Base-by-base conservation (phyloP, 2,797 vertebrate species). In the Acipenser ruthenus region DNA sequence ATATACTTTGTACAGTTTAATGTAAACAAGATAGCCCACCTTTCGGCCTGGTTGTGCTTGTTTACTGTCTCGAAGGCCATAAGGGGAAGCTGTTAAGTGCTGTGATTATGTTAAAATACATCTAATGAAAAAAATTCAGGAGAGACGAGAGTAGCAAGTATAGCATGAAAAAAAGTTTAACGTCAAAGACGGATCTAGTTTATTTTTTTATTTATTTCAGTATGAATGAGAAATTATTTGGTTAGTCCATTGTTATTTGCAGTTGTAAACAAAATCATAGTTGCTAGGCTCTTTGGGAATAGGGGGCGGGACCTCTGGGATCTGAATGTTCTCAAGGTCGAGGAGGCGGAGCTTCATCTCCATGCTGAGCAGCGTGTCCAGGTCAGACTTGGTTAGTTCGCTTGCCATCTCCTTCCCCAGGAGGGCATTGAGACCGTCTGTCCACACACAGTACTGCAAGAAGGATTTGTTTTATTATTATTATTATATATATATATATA, bases 251-350 rank as follows among this genome's bases (percentile, higher is more conserved):
- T 85, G 67, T 84, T 93, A 99, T 83, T 98, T 99, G 90, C 96
- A 99, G 92, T 99, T 95, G 68, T 99, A 99, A 86, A 99, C 97
- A 86, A 99, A 99, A 89, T 99, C 94, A 69, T 98, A 99, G 90
- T 99, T 99, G 92, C 96, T 99, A 78, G 97, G 97, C 78, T 99
- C 97, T 92, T 99, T 99, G 86, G 97, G 96, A 86, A 99, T 96
- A 0, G 97, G 97, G 52, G 96, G 96, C 13, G 97, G 96, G 23
- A 93, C 96, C 61, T 99, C 97, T 0, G 97, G 97, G 78, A 99
- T 99, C 86, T 96, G 96, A 85, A 99, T 97, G 85, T 99, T 99
- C 78, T 99, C 97, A 83, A 99, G 82, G 87, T 99, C 97, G 58
- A 99, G 89, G 75, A 99, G 95, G 73, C 96, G 96, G 55, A 99